These are phyloP conservation scores for Xiphophorus couchianus DNA, from an alignment of 2,113 vertebrate genomes.

Conservation along the genomic window DNA sequence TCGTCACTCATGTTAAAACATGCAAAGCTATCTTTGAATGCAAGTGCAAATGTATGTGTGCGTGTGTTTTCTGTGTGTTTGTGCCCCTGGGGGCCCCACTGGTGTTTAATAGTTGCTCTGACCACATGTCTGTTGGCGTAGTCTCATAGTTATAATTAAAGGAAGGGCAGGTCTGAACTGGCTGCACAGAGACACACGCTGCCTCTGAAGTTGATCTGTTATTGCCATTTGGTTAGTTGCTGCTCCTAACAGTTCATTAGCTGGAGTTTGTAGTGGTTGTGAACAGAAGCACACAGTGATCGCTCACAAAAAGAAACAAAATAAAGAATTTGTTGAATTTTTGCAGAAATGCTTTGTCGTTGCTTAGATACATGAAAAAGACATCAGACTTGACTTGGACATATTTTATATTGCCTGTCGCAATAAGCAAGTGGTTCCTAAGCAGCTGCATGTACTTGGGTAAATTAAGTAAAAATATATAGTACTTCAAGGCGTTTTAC, in stretches of 20 bases:
- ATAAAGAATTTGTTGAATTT: neutral
- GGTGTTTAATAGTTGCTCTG: slow-evolving; percentile 82
- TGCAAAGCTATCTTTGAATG: neutral
- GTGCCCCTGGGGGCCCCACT: slow-evolving; percentile 36
- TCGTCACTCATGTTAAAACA: neutral
- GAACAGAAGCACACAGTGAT: slow-evolving; percentile 13
- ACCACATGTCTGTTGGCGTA: slow-evolving; percentile 80
- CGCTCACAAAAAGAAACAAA: slow-evolving; percentile 9
- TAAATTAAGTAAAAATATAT: no score
- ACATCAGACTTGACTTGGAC: no score
- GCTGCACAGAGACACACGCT: slow-evolving; percentile 54
- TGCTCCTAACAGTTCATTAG: slow-evolving; percentile 49
- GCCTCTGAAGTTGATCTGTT: slow-evolving; percentile 75
- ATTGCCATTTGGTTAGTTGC: slow-evolving; percentile 60
- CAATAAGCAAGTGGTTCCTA: no score
- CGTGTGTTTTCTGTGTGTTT: slow-evolving; percentile 4
- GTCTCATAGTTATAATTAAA: slow-evolving; percentile 84
- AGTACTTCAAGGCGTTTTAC: no score
- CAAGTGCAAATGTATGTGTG: neutral
- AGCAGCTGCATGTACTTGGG: no score
- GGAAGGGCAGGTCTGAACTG: slow-evolving; percentile 84
- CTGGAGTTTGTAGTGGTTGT: slow-evolving; percentile 29
- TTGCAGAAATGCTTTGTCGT: neutral
- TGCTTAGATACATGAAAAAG: no score
- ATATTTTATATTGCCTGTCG: no score